phyloP scores from a whole-genome alignment of 2,113 vertebrate species.

The Pleuronectes platessa region DNA sequence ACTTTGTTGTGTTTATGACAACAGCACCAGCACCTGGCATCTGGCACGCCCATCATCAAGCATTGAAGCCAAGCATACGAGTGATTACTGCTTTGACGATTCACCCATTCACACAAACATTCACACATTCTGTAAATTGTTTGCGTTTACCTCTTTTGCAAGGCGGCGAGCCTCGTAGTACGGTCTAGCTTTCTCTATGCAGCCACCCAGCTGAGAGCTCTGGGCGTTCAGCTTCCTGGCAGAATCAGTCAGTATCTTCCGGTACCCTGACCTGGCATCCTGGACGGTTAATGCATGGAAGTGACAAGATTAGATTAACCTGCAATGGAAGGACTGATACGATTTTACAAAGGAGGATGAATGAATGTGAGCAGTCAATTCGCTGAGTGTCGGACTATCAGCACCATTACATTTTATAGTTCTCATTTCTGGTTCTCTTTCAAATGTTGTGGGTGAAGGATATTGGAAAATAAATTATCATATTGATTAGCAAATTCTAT shows the following conservation, averaged over 20 bases:
- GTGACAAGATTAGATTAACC: constrained; percentile 55
- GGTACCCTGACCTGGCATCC: constrained; percentile 92
- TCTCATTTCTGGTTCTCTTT: not conserved
- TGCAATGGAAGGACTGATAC: constrained; percentile 25
- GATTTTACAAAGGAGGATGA: constrained; percentile 13
- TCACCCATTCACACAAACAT: not conserved
- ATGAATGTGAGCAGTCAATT: constrained; percentile 19
- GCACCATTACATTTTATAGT: not conserved
- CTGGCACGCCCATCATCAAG: not conserved
- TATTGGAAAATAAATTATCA: constrained; percentile 33
- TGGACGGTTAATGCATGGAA: constrained; percentile 64
- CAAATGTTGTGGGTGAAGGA: not conserved
- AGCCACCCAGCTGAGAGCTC: constrained; percentile 90
- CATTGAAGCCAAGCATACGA: not conserved
- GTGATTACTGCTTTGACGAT: not conserved
- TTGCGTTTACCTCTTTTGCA: constrained; percentile 87
- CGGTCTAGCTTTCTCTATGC: constrained; percentile 92
- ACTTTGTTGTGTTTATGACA: not conserved
- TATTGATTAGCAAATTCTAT: constrained; percentile 30
- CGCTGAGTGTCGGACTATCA: not conserved
- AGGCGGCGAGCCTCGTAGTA: constrained; percentile 92
- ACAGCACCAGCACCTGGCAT: not conserved
- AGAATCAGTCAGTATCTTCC: constrained; percentile 93
- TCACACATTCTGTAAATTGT: not conserved
- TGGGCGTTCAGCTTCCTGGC: constrained; percentile 91